Evolutionary conservation across 2,797 vertebrate genomes (phyloP).

Genomic region (Manis javanica): DNA sequence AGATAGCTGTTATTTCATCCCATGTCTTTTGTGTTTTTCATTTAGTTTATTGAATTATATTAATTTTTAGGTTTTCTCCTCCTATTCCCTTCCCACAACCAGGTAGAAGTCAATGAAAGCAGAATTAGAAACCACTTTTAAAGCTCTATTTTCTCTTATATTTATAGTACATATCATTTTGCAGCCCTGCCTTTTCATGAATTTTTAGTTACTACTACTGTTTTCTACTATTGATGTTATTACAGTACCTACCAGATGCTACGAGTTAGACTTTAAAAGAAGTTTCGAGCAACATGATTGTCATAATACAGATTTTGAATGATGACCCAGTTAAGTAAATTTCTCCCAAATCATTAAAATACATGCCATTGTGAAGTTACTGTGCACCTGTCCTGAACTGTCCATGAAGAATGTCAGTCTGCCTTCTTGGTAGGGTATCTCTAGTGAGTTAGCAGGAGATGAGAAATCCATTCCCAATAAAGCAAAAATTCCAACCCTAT

Average conservation of each 20-base stretch:
- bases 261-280: neutral
- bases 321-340: neutral
- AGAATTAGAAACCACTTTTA: neutral
- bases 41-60: neutral
- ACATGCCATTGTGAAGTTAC: neutral
- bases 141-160: neutral
- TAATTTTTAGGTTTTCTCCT: neutral
- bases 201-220: neutral
- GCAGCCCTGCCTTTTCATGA: neutral
- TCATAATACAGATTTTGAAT: neutral
- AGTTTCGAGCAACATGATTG: neutral
- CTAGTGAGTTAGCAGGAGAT: neutral
- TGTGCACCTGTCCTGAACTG: neutral
- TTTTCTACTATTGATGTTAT: neutral
- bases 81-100: neutral
- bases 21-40: neutral
- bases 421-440: neutral
- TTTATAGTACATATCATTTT: neutral
- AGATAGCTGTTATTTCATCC: neutral
- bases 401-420: neutral
- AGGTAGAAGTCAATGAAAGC: neutral
- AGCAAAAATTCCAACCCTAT: neutral
- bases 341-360: neutral
- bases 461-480: neutral
- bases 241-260: neutral